Evolutionary conservation across 2,888 invertebrate species (phyloP), one percentile per base, ranked within the genome.

Genomic region (Meiosimyza decipiens): DNA sequence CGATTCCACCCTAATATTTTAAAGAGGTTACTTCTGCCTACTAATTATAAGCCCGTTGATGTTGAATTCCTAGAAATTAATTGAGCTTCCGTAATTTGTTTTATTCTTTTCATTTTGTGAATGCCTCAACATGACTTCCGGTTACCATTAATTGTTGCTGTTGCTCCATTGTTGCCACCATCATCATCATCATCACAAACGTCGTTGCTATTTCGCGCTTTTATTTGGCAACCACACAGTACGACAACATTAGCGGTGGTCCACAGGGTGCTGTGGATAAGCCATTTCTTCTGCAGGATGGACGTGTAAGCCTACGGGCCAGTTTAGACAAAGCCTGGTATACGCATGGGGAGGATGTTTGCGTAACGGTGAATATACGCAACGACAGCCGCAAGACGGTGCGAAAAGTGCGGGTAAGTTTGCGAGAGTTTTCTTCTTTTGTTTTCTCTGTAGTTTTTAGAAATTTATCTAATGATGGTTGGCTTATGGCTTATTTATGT

Each of bases 341-440:
- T 86, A 91, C 92, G 5, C 95, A 95, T 82, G 95, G 94, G 6
- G 95, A 96, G 82, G 90, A 92, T 50, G 90, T 96, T 77, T 89
- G 90, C 77, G 93, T 95, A 7, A 91, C 91, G 80, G 91, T 95
- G 52, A 89, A 91, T 77, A 89, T 96, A 73, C 90, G 90, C 79
- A 96, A 96, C 86, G 92, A 93, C 82, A 95, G 95, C 80, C 93
- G 92, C 83, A 95, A 94, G 86, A 95, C 94, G 69, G 93, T 96
- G 16, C 90, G 94, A 76, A 90, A 94, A 82, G 92, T 96, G 81
- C 92, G 95, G 92, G 95, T 95, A 86, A 87, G 88, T 80, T 33
- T 18, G 12, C 9, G 15, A 15, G 28, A 18, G 12, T 57, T 57
- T 28, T 57, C 22, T 40, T 22, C 9, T 40, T 40, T 6, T 40